A percentile compares a stretch with the other conserved stretches of the same genome.
These are phyloP conservation scores for Subanguina moxae DNA, from an alignment of 1,140 invertebrate genomes.

Conservation along the genomic window DNA sequence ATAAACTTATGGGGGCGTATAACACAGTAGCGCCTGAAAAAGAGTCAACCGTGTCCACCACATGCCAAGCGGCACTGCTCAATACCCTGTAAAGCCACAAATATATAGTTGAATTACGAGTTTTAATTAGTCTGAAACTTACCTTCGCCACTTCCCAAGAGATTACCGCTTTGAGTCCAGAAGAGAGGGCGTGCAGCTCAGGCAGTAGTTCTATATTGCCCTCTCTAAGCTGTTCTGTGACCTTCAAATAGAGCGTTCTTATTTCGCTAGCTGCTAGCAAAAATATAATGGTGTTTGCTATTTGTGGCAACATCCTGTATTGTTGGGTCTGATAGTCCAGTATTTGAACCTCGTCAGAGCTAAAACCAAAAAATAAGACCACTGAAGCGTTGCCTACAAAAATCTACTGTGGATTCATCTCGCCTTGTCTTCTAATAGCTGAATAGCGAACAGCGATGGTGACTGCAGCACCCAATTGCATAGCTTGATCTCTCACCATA, in stretches of 20 bases:
- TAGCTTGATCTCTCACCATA: slow-evolving; percentile 62
- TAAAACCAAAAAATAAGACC: background rate
- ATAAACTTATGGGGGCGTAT: no score
- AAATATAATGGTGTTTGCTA: slow-evolving; percentile 75
- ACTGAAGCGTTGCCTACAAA: slow-evolving; percentile 72
- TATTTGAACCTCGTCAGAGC: slow-evolving; percentile 76
- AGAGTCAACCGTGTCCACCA: slow-evolving; percentile 73
- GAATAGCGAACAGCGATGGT: slow-evolving; percentile 71
- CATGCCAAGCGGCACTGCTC: slow-evolving; percentile 72
- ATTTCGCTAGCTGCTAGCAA: slow-evolving; percentile 70
- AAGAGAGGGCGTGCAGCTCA: slow-evolving; percentile 79
- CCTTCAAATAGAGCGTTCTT: slow-evolving; percentile 70
- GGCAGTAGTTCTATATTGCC: slow-evolving; percentile 49
- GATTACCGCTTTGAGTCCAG: slow-evolving; percentile 81
- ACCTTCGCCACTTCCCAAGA: slow-evolving; percentile 62
- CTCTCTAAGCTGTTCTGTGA: slow-evolving; percentile 21
- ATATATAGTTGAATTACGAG: background rate
- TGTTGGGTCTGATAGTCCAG: slow-evolving; percentile 88
- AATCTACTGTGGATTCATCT: slow-evolving; percentile 73
- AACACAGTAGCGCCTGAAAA: no score
- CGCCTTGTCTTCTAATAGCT: slow-evolving; percentile 79
- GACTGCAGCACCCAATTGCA: slow-evolving; percentile 57
- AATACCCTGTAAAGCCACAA: slow-evolving; percentile 38
- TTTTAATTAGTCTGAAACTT: background rate
- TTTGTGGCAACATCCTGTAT: slow-evolving; percentile 77